phyloP scores from a whole-genome alignment of 2,888 invertebrate species.

The Drosophila eohydei region DNA sequence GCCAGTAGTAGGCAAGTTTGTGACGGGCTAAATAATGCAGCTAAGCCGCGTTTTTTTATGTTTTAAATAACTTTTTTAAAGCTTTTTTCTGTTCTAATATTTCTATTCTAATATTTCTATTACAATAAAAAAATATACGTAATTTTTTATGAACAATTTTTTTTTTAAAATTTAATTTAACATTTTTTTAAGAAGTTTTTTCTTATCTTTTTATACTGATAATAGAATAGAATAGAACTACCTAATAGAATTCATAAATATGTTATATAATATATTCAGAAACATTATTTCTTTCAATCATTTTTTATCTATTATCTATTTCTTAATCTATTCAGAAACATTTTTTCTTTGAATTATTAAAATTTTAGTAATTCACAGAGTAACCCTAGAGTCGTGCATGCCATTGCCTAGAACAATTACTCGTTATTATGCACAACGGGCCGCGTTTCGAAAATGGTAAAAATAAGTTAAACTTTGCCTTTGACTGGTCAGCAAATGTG shows the following conservation, averaged over 20 bases:
- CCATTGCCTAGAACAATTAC: not conserved
- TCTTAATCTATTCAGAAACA: not conserved
- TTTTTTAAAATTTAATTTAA: not conserved
- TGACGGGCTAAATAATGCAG: not conserved
- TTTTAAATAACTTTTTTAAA: not conserved
- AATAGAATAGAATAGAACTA: too few relatives aligned
- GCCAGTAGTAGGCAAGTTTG: not conserved
- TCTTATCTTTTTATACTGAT: too few relatives aligned
- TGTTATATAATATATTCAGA: too few relatives aligned
- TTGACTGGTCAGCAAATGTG: constrained; percentile 60
- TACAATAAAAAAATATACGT: too few relatives aligned
- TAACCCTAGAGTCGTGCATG: not conserved
- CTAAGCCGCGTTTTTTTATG: not conserved
- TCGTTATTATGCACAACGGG: constrained; percentile 66
- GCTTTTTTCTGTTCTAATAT: not conserved
- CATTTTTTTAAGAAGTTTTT: too few relatives aligned
- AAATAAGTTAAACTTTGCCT: constrained; percentile 46
- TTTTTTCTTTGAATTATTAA: not conserved
- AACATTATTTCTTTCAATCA: too few relatives aligned
- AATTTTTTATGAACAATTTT: too few relatives aligned
- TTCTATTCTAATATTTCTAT: too few relatives aligned
- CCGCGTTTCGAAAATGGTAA: constrained; percentile 54
- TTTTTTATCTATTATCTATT: not conserved
- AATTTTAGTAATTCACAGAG: not conserved
- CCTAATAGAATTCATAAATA: too few relatives aligned